Percentiles rank a stretch among this genome's conserved stretches.
Conservation (phyloP, 1,140 invertebrate genomes). For the Drosophila elegans region DNA sequence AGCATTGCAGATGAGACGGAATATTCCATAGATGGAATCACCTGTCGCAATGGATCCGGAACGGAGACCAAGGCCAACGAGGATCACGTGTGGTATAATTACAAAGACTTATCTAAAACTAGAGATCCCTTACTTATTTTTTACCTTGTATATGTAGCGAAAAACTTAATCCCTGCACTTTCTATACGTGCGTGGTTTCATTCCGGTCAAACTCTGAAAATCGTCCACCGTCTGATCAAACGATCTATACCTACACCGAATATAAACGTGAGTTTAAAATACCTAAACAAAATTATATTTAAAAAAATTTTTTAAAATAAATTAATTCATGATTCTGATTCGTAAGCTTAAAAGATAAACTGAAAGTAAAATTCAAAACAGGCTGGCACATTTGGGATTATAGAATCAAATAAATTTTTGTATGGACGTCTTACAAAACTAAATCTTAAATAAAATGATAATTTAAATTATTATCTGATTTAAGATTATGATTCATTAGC, state of each 20-base stretch:
- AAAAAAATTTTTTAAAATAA: no score
- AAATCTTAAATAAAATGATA: no score
- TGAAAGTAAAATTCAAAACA: no score
- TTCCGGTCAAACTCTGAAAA: conserved; percentile 23
- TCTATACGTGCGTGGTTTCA: conserved; percentile 46
- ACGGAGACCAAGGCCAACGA: conserved; percentile 28
- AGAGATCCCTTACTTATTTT: no score
- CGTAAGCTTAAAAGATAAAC: no score
- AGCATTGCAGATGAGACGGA: conserved; percentile 45
- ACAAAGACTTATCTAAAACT: not conserved
- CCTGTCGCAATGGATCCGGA: conserved; percentile 39
- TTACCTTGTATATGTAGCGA: conserved; percentile 30
- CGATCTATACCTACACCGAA: conserved; percentile 50
- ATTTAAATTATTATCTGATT: not conserved
- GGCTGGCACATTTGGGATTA: no score
- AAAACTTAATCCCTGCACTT: conserved; percentile 63
- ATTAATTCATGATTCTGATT: not conserved
- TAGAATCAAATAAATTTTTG: no score
- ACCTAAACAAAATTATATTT: not conserved
- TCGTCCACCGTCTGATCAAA: conserved; percentile 23
- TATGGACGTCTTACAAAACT: no score
- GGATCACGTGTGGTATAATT: conserved; percentile 50
- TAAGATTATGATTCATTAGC: not conserved
- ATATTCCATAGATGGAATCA: conserved; percentile 48
- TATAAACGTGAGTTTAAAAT: conserved; percentile 53